These are phyloP conservation scores for Thaumatotibia leucotreta DNA, from an alignment of 1,140 invertebrate species.

Conservation along the genomic window DNA sequence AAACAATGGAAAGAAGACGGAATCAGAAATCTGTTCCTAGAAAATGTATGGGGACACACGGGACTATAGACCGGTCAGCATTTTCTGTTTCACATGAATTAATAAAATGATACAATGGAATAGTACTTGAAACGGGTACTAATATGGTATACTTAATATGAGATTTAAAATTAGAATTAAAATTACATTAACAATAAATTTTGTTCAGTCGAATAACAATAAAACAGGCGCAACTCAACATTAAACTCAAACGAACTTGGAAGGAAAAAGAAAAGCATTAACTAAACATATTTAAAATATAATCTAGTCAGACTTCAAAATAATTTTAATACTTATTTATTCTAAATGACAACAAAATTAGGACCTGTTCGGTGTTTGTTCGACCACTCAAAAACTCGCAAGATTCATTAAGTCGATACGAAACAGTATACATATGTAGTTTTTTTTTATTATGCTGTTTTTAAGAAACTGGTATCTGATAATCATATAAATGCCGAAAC, in stretches of 20 bases:
- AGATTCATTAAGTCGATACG: not conserved
- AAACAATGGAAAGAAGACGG: slow-evolving; percentile 8
- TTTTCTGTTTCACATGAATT: not conserved
- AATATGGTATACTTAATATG: too few relatives aligned
- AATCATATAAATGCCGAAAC: not conserved
- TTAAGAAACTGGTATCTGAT: not conserved
- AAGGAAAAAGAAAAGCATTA: too few relatives aligned
- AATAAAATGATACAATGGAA: not conserved
- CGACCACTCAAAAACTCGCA: not conserved
- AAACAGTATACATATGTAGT: not conserved
- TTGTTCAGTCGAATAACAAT: too few relatives aligned
- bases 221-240: too few relatives aligned
- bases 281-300: too few relatives aligned
- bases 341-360: not conserved
- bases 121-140: not conserved
- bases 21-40: slow-evolving; percentile 10
- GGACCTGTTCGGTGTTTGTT: too few relatives aligned
- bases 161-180: too few relatives aligned
- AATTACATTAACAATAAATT: too few relatives aligned
- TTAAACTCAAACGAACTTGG: too few relatives aligned
- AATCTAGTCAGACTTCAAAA: not conserved
- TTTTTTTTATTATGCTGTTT: not conserved
- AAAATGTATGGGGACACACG: not conserved
- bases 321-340: not conserved
- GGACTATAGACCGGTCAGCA: not conserved